phyloP scores from a whole-genome alignment of 1,140 invertebrate genomes.

The Bombus pyrosoma region DNA sequence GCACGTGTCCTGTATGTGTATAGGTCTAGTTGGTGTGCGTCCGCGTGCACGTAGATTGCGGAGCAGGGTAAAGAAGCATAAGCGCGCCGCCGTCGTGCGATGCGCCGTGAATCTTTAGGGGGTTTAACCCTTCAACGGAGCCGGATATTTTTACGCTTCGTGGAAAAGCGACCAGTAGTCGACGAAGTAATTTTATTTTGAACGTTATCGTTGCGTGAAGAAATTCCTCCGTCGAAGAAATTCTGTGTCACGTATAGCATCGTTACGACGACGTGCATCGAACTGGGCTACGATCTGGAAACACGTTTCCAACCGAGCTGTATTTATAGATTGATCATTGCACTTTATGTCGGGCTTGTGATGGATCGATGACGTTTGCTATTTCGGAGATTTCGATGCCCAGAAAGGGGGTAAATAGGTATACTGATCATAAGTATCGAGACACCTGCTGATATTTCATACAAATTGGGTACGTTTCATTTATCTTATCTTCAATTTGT shows the following conservation, averaged over 20 bases:
- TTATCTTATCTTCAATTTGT: too few species aligned
- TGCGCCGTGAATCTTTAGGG: conserved; percentile 14
- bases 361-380: neutral
- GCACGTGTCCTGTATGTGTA: too few species aligned
- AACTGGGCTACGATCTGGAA: conserved; percentile 16
- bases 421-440: too few species aligned
- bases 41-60: too few species aligned
- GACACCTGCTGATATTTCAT: too few species aligned
- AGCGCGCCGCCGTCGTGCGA: neutral
- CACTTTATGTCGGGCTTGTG: too few species aligned
- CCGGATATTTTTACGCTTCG: neutral
- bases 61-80: conserved; percentile 15
- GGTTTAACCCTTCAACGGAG: neutral
- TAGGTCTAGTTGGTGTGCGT: neutral
- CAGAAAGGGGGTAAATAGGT: neutral
- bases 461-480: too few species aligned
- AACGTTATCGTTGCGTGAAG: conserved; percentile 1
- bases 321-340: conserved; percentile 5
- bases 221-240: neutral
- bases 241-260: conserved; percentile 23
- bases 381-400: conserved; percentile 22
- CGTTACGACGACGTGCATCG: neutral
- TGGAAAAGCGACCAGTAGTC: neutral
- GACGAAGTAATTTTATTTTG: conserved; percentile 6
- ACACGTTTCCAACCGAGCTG: neutral